Evolutionary conservation across 2,113 vertebrate species (phyloP), one percentile per base, ranked within the genome.

Genomic region (Hippocampus zosterae): DNA sequence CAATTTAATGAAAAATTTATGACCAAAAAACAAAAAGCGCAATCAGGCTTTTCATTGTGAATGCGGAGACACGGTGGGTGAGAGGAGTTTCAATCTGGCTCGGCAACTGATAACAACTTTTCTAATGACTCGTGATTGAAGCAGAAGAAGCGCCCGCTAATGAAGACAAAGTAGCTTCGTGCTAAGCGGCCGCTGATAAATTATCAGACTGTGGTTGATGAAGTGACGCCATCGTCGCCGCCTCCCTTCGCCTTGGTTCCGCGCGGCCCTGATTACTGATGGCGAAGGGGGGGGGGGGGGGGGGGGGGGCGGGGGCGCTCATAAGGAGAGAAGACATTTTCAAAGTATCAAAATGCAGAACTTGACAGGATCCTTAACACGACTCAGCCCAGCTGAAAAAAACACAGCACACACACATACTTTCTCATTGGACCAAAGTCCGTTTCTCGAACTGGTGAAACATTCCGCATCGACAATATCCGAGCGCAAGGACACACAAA

Each of bases 151-250:
- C 52, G 11, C 37, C 61, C 8, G 66, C 77, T 88, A 90, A 90
- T 89, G 87, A 87, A 88, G 89, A 88, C 76, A 82, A 88, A 89
- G 84, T 77, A 72, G 81, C 59, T 15, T 76, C 76, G 18, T 2
- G 19, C 75, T 82, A 79, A 89, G 79, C 82, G 87, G 89, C 89
- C 79, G 84, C 79, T 83, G 87, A 90, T 85, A 82, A 85, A 85
- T 87, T 79, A 86, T 86, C 80, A 85, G 87, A 86, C 81, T 76
- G 81, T 78, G 76, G 73, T 71, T 86, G 85, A 84, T 78, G 80
- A 73, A 79, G 76, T 66, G 77, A 77, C 77, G 80, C 75, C 73
- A 66, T 59, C 18, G 60, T 68, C 15, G 66, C 73, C 60, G 52
- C 71, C 72, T 82, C 46, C 37, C 65, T 50, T 78, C 71, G 40